Evolutionary conservation across 2,888 invertebrate species (phyloP), one percentile per base, ranked within the genome.

Genomic region (Leptothorax acervorum): DNA sequence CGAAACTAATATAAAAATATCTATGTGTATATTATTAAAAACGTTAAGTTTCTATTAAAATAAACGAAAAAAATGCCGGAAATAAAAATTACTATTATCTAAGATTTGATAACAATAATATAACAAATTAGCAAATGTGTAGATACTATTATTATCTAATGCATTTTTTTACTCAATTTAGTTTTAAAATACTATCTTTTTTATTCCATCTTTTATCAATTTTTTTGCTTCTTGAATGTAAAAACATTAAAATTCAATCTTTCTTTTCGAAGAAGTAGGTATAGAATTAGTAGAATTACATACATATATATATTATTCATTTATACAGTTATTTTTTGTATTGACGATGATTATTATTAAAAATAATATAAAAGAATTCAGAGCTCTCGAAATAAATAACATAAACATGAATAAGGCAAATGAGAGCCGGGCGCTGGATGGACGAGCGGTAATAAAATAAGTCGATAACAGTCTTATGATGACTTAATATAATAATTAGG

Each of bases 1-100:
- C 15, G 57, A 57, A 35, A 60, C 15, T 3, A 57, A 74, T 28
- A 42, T 45, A 31, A 60, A 74, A 74, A 74, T 57, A 45, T 51
- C 23, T 55, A 23, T 35, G 23, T 39, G 15, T 4, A 9, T 57
- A 39, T 28, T 57, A 73, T 39, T 23, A 28, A 57, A 53, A 57
- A 45, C 8, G n/a, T n/a, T n/a, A n/a, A 42, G 15, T 66, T 45
- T 45, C 3, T 66, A 28, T 15, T 66, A 35, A 31, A 23, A 23
- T 23, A 23, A 66, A 66, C 9, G 15, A 53, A 18, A 0, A 15
- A 55, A 57, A 39, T 66, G 48, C 48, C 5, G 3, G 3, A 51
- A 2, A 2, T 39, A 2, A 31, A 31, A 28, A 28, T 48, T 3
- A 9, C 0, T 48, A 18, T 15, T 71, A 71, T 53, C 8, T 8